These are phyloP conservation scores for Bellardia bayeri DNA, from an alignment of 2,888 invertebrate species.

Conservation along the genomic window DNA sequence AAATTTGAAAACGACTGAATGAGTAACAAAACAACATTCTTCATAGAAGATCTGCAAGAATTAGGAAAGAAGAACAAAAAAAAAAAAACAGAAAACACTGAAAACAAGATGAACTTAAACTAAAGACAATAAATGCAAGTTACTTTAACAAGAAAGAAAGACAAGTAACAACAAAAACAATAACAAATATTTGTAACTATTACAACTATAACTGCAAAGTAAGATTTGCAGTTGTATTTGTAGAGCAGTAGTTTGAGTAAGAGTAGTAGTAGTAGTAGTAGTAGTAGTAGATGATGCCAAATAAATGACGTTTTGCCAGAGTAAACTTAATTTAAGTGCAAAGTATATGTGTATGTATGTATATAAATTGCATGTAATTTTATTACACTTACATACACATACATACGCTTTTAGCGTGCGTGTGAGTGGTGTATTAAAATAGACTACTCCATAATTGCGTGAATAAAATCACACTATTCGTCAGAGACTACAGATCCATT, in stretches of 20 bases:
- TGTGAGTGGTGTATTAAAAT: not conserved
- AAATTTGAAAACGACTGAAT: slow-evolving; percentile 63
- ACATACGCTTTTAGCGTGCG: slow-evolving; percentile 26
- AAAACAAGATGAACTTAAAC: slow-evolving; percentile 52
- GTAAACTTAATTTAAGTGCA: slow-evolving; percentile 75
- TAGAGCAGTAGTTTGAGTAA: slow-evolving; percentile 74
- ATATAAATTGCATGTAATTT: not conserved
- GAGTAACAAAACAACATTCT: slow-evolving; percentile 39
- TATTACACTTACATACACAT: not conserved
- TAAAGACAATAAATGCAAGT: slow-evolving; percentile 70
- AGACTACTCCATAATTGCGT: too few species aligned
- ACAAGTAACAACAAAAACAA: slow-evolving; percentile 43
- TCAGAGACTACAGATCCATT: too few species aligned
- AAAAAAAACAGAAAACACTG: slow-evolving; percentile 15
- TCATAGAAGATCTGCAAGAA: slow-evolving; percentile 8
- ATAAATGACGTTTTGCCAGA: slow-evolving; percentile 78
- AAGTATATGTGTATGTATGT: slow-evolving; percentile 33
- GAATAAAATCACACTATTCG: too few species aligned
- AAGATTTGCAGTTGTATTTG: slow-evolving; percentile 26
- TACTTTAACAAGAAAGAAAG: slow-evolving; percentile 60
- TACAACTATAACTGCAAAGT: slow-evolving; percentile 26
- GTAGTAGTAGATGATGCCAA: slow-evolving; percentile 78
- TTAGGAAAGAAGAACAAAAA: not conserved
- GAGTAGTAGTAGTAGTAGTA: slow-evolving; percentile 73
- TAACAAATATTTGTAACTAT: slow-evolving; percentile 20